These are phyloP conservation scores for Adoxophyes honmai DNA, from an alignment of 1,140 invertebrate species.

Conservation along the genomic window DNA sequence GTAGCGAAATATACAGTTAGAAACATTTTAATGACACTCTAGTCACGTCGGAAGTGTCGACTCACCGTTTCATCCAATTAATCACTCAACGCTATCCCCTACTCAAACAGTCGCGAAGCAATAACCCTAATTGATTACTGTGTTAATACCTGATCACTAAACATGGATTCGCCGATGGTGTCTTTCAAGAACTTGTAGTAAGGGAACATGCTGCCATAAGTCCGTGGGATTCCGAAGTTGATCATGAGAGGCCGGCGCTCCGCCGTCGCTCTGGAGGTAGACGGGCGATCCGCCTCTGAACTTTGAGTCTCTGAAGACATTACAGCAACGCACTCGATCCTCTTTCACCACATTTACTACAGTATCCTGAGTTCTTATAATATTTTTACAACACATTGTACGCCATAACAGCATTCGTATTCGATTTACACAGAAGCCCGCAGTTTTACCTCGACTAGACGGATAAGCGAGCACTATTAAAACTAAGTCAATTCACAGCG, in stretches of 20 bases:
- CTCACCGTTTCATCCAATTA: too few relatives aligned
- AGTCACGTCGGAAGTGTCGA: too few relatives aligned
- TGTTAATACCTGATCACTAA: slow-evolving; percentile 49
- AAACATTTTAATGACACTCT: too few relatives aligned
- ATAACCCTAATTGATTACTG: neutral
- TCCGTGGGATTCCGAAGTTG: slow-evolving; percentile 57
- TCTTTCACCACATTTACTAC: slow-evolving; percentile 23
- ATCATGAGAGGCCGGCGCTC: slow-evolving; percentile 57
- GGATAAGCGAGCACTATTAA: too few relatives aligned
- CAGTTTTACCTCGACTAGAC: slow-evolving; percentile 4
- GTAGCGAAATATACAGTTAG: too few relatives aligned
- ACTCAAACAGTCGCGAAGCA: neutral
- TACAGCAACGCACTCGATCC: too few relatives aligned
- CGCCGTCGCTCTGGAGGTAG: slow-evolving; percentile 29
- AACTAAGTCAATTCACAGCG: neutral
- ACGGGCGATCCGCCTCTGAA: too few relatives aligned
- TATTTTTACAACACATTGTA: slow-evolving; percentile 29
- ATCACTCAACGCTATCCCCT: neutral
- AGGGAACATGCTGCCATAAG: slow-evolving; percentile 72
- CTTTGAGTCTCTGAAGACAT: too few relatives aligned
- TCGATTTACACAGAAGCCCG: neutral
- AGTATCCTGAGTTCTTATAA: slow-evolving; percentile 32
- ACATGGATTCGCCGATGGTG: slow-evolving; percentile 43
- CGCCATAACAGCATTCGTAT: slow-evolving; percentile 40
- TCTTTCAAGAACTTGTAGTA: slow-evolving; percentile 72